These are phyloP conservation scores for Cyprinella venusta DNA, from an alignment of 2,797 vertebrate species.

Conservation along the genomic window DNA sequence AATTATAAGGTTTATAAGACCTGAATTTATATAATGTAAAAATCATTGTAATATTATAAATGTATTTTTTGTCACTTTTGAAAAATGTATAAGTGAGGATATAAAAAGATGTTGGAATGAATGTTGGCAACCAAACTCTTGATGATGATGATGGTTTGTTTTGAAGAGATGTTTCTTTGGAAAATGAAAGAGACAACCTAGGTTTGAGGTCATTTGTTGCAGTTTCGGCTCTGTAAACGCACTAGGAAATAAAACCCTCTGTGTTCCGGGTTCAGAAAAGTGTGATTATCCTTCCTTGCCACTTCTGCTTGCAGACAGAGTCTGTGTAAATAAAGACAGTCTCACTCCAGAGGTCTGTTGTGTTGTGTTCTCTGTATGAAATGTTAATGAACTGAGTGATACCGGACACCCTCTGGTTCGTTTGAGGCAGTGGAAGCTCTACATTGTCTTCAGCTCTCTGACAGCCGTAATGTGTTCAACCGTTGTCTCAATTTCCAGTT, in stretches of 20 bases:
- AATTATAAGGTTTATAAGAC: too few species aligned
- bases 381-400: constrained; percentile 42
- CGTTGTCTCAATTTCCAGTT: constrained; percentile 31
- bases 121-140: background rate
- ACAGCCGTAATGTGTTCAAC: constrained; percentile 3
- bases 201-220: background rate
- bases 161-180: background rate
- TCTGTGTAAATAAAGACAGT: constrained; percentile 2
- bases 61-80: too few species aligned
- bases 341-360: constrained; percentile 23
- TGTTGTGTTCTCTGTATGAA: constrained; percentile 20
- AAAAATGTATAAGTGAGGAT: background rate
- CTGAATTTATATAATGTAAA: too few species aligned
- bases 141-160: background rate
- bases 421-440: constrained; percentile 15
- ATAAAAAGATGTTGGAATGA: background rate
- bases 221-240: background rate
- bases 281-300: background rate
- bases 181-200: constrained; percentile 5
- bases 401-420: constrained; percentile 20
- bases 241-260: background rate
- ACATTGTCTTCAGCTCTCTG: background rate
- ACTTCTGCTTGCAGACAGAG: background rate
- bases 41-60: too few species aligned
- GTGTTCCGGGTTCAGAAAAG: background rate